Evolutionary conservation across 2,797 vertebrate species (phyloP).

Genomic region (Danio aesculapii): DNA sequence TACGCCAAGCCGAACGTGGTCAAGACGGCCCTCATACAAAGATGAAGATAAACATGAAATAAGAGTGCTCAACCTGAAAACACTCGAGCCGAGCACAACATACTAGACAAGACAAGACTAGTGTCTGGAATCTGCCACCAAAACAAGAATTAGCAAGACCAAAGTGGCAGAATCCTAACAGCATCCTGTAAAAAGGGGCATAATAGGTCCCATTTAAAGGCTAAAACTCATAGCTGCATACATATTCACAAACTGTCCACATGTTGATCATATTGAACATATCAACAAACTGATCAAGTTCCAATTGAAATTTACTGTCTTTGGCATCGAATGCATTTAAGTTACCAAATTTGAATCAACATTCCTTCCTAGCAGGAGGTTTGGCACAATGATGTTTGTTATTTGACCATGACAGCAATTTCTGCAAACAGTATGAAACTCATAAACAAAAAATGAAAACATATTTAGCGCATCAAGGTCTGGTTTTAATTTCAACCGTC

Average conservation of each 20-base stretch:
- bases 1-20: too few relatives aligned
- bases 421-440: conserved; percentile 2
- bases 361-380: neutral
- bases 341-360: neutral
- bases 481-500: conserved; percentile 40
- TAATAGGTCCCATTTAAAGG: too few relatives aligned
- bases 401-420: conserved; percentile 15
- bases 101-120: too few relatives aligned
- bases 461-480: conserved; percentile 12
- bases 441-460: conserved; percentile 17
- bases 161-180: too few relatives aligned
- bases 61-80: too few relatives aligned
- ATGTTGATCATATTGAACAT: neutral
- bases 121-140: too few relatives aligned
- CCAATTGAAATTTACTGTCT: neutral
- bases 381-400: neutral
- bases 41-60: too few relatives aligned
- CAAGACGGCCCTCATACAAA: too few relatives aligned
- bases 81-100: too few relatives aligned
- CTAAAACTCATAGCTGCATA: neutral
- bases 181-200: too few relatives aligned
- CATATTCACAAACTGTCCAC: neutral
- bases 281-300: neutral
- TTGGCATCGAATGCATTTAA: neutral
- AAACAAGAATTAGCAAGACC: too few relatives aligned